A percentile compares a stretch with the other conserved stretches of the same genome.
phyloP scores from a whole-genome alignment of 2,797 vertebrate species.

The Falco novaeseelandiae region DNA sequence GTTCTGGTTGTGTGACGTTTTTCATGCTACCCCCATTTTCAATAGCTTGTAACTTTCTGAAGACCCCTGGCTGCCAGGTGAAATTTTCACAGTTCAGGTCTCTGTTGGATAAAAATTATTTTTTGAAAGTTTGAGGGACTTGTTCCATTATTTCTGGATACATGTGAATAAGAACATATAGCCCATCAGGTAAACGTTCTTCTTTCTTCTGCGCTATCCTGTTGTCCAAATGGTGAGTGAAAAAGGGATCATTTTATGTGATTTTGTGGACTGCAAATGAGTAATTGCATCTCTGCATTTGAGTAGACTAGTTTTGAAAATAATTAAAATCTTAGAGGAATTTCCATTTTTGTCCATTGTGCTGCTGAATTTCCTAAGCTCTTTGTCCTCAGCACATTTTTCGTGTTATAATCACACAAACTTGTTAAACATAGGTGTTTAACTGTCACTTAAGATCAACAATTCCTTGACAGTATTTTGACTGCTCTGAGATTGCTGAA shows the following conservation, averaged over 20 bases:
- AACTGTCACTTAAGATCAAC: neutral
- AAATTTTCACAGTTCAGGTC: constrained; percentile 4
- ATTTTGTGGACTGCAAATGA: neutral
- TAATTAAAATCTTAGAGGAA: neutral
- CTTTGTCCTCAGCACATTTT: neutral
- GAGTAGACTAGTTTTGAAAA: neutral
- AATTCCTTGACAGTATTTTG: neutral
- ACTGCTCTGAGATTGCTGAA: neutral
- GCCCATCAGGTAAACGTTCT: neutral
- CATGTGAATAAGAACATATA: neutral
- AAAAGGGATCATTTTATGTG: neutral
- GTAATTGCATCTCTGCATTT: neutral
- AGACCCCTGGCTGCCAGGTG: neutral
- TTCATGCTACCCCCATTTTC: neutral
- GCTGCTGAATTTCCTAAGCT: neutral
- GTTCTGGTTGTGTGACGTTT: constrained; percentile 35
- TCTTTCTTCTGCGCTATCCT: neutral
- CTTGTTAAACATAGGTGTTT: neutral
- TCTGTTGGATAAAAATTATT: neutral
- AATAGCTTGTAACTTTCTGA: constrained; percentile 30
- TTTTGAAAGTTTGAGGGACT: neutral
- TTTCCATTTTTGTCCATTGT: neutral
- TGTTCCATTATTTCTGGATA: neutral
- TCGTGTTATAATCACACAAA: neutral
- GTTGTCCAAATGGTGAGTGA: neutral